Evolutionary conservation across 2,113 vertebrate genomes (phyloP), one percentile per base, ranked within the genome.

Genomic region (Chrysochloris asiatica): DNA sequence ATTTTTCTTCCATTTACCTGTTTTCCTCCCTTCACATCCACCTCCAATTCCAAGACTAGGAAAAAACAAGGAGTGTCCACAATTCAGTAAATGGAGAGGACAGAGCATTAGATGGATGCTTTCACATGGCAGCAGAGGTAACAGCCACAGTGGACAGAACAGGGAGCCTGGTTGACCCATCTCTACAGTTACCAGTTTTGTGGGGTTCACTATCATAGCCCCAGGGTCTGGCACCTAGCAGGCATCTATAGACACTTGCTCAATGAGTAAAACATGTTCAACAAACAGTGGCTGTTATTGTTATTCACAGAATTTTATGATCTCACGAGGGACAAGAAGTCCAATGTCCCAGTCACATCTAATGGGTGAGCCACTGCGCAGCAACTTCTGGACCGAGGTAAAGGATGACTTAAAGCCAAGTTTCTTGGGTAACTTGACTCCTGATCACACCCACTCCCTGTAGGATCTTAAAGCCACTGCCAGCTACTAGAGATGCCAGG

Each of bases 101-200:
- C 9, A 26, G 56, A 41, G 30, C 6, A 6, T 4, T 22, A 73
- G 17, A 76, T 36, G 5, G 56, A 45, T 72, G 52, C 14, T 67
- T 4, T 30, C 36, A 1, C 2, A 0, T 16, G 52, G 65, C 9
- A 28, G 24, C 47, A 63, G n/a, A 30, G 63, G 8, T 21, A 6
- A 17, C 16, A 24, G 4, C 48, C 14, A 3, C 56, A 21, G 48
- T 6, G n/a, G n/a, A 9, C 17, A 69, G 63, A 33, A 14, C 50
- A 17, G 45, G 36, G 36, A 10, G n/a, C 50, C n/a, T 1, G 0
- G 17, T 8, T 28, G 76, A 43, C 2, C 65, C 0, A 0, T 13
- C n/a, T 54, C 78, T 24, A 24, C 33, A 54, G 8, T 33, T 12
- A 28, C 24, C 69, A 54, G 9, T 28, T 63, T 36, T 28, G 0